These are phyloP conservation scores for Bombyx mori DNA, from an alignment of 1,140 invertebrate genomes.

Conservation along the genomic window DNA sequence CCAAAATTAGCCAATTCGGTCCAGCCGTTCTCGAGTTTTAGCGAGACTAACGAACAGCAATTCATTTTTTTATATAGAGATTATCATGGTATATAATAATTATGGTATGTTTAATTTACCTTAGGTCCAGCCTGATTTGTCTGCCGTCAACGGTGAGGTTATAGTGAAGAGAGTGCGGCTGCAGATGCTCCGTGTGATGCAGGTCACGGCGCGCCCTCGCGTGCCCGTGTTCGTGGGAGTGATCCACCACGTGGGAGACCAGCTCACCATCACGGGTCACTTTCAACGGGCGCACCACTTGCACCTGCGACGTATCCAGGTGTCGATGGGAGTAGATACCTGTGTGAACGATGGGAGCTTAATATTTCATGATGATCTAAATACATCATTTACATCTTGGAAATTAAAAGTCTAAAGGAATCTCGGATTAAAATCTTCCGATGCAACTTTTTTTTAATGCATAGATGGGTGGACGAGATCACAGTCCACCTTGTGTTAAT, in stretches of 20 bases:
- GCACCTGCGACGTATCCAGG: constrained; percentile 48
- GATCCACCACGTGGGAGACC: constrained; percentile 44
- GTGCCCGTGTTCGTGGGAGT: constrained; percentile 50
- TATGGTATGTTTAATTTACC: constrained; percentile 24
- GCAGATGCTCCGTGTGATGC: constrained; percentile 31
- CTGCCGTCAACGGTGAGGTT: constrained; percentile 54
- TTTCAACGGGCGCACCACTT: constrained; percentile 52
- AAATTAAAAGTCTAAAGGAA: too few species aligned
- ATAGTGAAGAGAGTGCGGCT: constrained; percentile 48
- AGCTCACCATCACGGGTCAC: constrained; percentile 44
- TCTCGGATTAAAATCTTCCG: too few species aligned
- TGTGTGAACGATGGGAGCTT: constrained; percentile 18
- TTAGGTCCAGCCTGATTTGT: constrained; percentile 52
- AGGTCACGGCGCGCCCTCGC: constrained; percentile 50
- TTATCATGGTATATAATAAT: not conserved
- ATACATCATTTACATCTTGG: not conserved
- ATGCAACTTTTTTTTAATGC: too few species aligned
- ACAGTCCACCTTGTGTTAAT: too few species aligned
- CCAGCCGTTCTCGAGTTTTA: too few species aligned
- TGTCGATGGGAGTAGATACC: constrained; percentile 62
- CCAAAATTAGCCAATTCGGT: too few species aligned
- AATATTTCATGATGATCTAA: not conserved
- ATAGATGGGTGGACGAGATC: too few species aligned
- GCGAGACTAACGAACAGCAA: too few species aligned
- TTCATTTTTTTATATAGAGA: too few species aligned